These are phyloP conservation scores for Dynastes grantii DNA, from an alignment of 2,888 invertebrate genomes.

Conservation along the genomic window DNA sequence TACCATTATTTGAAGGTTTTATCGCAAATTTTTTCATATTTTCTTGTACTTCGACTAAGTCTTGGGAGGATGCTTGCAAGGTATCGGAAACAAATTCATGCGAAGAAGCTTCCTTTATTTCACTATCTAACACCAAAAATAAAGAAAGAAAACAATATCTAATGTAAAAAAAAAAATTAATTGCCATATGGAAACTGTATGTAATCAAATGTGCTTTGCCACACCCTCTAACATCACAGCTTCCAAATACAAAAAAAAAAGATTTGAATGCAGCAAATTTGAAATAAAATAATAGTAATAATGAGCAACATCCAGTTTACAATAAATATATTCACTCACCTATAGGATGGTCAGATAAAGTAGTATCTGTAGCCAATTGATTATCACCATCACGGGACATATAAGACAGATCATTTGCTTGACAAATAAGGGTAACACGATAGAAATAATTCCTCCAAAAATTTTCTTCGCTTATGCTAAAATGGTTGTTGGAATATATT, in stretches of 20 bases:
- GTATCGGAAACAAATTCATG: slow-evolving; percentile 87
- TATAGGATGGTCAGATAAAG: slow-evolving; percentile 67
- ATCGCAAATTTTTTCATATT: slow-evolving; percentile 82
- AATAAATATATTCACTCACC: slow-evolving; percentile 60
- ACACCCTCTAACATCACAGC: too few relatives aligned
- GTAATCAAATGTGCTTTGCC: neutral
- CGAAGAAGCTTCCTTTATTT: slow-evolving; percentile 62
- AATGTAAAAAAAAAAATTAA: slow-evolving; percentile 46
- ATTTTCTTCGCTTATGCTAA: slow-evolving; percentile 94
- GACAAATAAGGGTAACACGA: slow-evolving; percentile 97
- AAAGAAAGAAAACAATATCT: slow-evolving; percentile 55
- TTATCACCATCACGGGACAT: slow-evolving; percentile 69
- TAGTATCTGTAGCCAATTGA: slow-evolving; percentile 64
- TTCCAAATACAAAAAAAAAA: too few relatives aligned
- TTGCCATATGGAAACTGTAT: neutral
- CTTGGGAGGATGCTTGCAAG: slow-evolving; percentile 78
- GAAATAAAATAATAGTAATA: neutral
- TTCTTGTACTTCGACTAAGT: slow-evolving; percentile 82
- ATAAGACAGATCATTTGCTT: slow-evolving; percentile 85
- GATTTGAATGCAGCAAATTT: too few relatives aligned
- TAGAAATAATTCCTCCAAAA: slow-evolving; percentile 99
- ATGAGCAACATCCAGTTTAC: neutral
- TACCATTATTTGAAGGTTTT: slow-evolving; percentile 72
- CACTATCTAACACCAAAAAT: slow-evolving; percentile 58
- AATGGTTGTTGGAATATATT: neutral